Conservation (phyloP, 2,113 vertebrate species). For the Carettochelys insculpta region DNA sequence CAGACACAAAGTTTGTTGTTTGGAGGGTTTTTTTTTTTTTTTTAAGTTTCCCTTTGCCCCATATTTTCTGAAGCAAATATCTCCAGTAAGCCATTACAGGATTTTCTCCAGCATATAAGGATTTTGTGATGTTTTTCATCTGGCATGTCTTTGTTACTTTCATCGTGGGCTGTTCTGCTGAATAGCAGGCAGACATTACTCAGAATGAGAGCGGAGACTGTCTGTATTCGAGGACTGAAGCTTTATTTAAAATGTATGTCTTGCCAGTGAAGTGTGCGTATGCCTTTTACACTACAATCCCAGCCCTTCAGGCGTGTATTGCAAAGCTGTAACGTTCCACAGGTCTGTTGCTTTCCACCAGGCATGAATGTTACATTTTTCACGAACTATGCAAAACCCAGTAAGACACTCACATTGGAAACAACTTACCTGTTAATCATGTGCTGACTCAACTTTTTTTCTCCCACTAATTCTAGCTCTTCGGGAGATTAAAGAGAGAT, state of each 20-base stretch:
- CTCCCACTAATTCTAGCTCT: background rate
- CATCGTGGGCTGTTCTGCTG: conserved; percentile 75
- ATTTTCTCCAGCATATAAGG: conserved; percentile 62
- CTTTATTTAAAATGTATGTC: conserved; percentile 77
- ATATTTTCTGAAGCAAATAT: conserved; percentile 56
- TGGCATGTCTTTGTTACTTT: conserved; percentile 81
- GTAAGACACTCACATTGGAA: background rate
- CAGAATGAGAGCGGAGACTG: conserved; percentile 82
- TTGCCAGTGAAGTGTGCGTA: conserved; percentile 67
- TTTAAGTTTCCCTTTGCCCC: conserved; percentile 2
- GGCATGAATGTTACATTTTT: background rate
- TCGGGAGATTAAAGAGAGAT: background rate
- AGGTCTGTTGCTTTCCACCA: conserved; percentile 21
- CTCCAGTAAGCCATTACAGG: conserved; percentile 52
- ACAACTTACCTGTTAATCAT: conserved; percentile 9
- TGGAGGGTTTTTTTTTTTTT: background rate
- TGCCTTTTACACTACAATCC: conserved; percentile 42
- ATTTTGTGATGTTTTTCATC: conserved; percentile 85
- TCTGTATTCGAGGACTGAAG: conserved; percentile 81
- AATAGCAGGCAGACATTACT: conserved; percentile 88
- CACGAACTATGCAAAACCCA: background rate
- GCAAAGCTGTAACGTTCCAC: conserved; percentile 19
- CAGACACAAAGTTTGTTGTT: conserved; percentile 40
- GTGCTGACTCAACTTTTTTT: background rate
- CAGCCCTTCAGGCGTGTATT: conserved; percentile 44